Evolutionary conservation across 2,113 vertebrate species (phyloP), one percentile per base, ranked within the genome.

Genomic region (Crotalus tigris): DNA sequence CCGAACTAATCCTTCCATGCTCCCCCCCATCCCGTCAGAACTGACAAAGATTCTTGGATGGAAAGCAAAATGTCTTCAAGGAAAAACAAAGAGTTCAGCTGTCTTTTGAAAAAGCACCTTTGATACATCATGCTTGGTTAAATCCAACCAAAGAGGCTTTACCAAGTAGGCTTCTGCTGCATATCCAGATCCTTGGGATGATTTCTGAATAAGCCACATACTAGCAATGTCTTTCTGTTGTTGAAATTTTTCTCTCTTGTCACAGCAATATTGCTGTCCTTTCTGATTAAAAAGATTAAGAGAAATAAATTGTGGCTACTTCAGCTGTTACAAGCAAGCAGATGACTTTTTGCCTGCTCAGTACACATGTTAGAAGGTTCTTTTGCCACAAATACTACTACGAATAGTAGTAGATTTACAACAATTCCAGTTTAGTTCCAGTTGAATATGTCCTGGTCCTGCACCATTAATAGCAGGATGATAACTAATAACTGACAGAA

Each of bases 131-230:
- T 23, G 55, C 57, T 93, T 93, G 88, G 46, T 81, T 93, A 90
- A 93, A 90, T 86, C 92, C 92, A 90, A 24, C 75, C 75, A 53
- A 88, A 93, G 29, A 61, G 88, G 49, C 61, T 90, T 46, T n/a
- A 93, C 44, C 44, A 54, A n/a, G 12, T 86, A 89, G 86, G 75
- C 46, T 92, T 85, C 69, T 86, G 23, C 44, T 86, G 57, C 75
- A 54, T 90, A 90, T 90, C 57, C 58, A 58, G 90, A 93, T 93
- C 75, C 19, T 90, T 26, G 6, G 2, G 75, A 54, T 64, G 55
- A 90, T 59, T 90, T 86, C 24, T 49, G 75, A 33, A 29, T 93
- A 93, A 90, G 75, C 88, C 57, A n/a, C 57, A 64, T n/a, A 24
- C 54, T 3, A 90, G 46, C 75, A 93, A 58, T 49, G 51, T 90